Evolutionary conservation across 2,797 vertebrate species (phyloP).

Genomic region (Phrynocephalus vlangalii): DNA sequence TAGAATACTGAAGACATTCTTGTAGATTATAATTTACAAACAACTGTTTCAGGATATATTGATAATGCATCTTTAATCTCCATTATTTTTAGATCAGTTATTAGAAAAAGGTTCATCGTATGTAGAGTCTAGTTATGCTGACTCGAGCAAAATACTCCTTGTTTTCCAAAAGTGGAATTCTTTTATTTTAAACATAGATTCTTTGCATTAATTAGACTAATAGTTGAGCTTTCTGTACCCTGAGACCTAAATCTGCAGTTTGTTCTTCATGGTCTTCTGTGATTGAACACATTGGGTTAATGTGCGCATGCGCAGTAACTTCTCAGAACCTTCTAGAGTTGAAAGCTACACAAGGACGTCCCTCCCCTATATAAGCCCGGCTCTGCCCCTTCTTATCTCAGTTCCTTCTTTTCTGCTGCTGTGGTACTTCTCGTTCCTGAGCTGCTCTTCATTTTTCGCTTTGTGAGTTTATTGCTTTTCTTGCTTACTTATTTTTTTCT

Average conservation of each 20-base stretch:
- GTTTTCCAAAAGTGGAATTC: neutral
- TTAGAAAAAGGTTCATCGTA: neutral
- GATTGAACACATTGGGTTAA: no score
- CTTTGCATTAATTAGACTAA: neutral
- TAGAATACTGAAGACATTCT: conserved; percentile 13
- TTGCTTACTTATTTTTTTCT: no score
- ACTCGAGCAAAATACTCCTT: neutral
- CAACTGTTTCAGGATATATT: neutral
- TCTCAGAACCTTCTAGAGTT: no score
- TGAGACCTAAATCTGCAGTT: neutral
- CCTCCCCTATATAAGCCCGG: no score
- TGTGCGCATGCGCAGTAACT: no score
- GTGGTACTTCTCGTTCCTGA: no score
- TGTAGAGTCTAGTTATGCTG: neutral
- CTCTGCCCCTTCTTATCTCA: no score
- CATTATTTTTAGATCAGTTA: neutral
- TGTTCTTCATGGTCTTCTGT: no score
- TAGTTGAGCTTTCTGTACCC: neutral
- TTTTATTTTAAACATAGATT: neutral
- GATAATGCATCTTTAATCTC: neutral
- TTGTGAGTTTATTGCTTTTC: no score
- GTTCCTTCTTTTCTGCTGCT: no score
- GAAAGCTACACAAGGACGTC: no score
- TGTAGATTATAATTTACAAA: neutral
- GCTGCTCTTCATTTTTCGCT: no score